These are phyloP conservation scores for Eubucco bourcierii DNA, from an alignment of 2,113 vertebrate genomes.

Conservation along the genomic window DNA sequence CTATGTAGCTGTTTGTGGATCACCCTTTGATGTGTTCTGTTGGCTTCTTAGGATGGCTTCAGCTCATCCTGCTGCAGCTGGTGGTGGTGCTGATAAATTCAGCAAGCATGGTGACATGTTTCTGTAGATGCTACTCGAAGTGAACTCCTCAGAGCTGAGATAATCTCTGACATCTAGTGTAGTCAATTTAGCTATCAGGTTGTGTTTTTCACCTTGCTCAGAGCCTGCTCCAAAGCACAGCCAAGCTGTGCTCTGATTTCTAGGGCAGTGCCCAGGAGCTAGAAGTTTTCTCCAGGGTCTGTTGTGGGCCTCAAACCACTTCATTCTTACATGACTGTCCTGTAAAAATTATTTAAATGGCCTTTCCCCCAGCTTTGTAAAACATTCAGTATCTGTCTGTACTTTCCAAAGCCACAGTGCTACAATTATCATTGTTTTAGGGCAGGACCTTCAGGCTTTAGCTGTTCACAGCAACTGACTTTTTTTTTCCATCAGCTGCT, in stretches of 20 bases:
- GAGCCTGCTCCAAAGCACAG: neutral
- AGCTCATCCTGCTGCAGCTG: neutral
- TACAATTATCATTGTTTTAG: neutral
- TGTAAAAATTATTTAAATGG: neutral
- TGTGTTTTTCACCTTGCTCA: neutral
- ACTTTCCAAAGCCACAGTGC: neutral
- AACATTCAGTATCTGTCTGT: neutral
- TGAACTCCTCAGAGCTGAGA: neutral
- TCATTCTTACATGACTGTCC: neutral
- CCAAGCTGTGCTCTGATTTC: neutral
- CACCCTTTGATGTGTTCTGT: no score
- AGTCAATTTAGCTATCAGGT: neutral
- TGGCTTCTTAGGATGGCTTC: neutral
- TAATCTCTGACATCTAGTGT: rapidly evolving
- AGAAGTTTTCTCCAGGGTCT: neutral
- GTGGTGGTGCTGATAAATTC: neutral
- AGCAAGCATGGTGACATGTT: neutral
- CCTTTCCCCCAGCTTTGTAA: neutral
- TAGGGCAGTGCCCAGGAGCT: neutral
- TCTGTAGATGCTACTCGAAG: neutral
- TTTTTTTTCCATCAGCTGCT: neutral
- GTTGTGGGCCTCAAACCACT: neutral
- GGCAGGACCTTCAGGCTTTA: neutral
- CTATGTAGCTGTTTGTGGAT: neutral
- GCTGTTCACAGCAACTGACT: neutral